Evolutionary conservation across 2,797 vertebrate species (phyloP).

Genomic region (Poliocrania exsul): DNA sequence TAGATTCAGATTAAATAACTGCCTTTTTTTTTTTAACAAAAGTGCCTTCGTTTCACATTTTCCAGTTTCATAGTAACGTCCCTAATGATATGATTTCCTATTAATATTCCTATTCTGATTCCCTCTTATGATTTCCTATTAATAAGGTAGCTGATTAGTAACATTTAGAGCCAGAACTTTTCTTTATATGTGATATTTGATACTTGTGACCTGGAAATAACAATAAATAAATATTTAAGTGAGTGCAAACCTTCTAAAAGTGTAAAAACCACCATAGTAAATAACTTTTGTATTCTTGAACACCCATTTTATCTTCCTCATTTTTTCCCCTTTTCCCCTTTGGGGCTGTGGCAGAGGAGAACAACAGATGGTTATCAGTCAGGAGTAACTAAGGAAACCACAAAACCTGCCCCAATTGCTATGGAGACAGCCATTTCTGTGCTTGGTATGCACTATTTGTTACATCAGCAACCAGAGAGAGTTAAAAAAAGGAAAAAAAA

Average conservation of each 20-base stretch:
- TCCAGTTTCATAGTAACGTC: not conserved
- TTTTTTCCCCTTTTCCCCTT: slow-evolving; percentile 58
- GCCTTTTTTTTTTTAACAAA: accelerated
- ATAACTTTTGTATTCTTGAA: slow-evolving; percentile 55
- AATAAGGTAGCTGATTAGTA: not conserved
- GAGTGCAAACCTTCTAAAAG: not conserved
- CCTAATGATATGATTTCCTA: not conserved
- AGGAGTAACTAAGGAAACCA: slow-evolving; percentile 82
- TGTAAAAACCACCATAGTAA: not conserved
- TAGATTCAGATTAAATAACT: not conserved
- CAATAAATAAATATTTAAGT: not conserved
- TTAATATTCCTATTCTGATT: not conserved
- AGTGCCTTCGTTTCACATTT: not conserved
- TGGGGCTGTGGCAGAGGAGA: slow-evolving; percentile 61
- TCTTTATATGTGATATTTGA: not conserved
- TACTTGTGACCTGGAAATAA: not conserved
- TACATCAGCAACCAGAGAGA: slow-evolving; percentile 71
- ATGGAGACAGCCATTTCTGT: slow-evolving; percentile 81
- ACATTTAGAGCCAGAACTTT: not conserved
- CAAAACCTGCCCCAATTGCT: slow-evolving; percentile 78
- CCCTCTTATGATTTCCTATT: not conserved
- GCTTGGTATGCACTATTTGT: slow-evolving; percentile 75
- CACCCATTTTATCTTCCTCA: slow-evolving; percentile 41
- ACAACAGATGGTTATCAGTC: slow-evolving; percentile 79
- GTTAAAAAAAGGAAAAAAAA: slow-evolving; percentile 38